phyloP scores from a whole-genome alignment of 92 coral and sea anemone genomes.

The Chrysogorgia sp. region DNA sequence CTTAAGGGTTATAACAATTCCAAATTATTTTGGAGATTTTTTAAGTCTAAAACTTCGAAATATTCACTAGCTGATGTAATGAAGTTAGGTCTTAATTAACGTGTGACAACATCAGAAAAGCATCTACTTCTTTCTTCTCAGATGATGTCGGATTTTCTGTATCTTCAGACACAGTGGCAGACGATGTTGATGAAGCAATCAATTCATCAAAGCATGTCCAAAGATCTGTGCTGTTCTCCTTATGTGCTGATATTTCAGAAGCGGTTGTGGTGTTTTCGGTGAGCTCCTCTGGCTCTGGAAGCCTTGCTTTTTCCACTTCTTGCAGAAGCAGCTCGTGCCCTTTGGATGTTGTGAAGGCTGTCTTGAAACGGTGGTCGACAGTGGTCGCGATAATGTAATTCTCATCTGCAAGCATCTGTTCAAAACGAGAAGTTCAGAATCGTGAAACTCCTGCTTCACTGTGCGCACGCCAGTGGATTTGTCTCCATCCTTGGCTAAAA shows the following conservation, averaged over 20 bases:
- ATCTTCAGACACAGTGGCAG: slow-evolving; percentile 2
- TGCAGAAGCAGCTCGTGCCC: slow-evolving; percentile 25
- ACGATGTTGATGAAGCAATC: slow-evolving; percentile 10
- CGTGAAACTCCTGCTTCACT: slow-evolving; percentile 15
- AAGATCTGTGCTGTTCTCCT: background rate
- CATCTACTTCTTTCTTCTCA: slow-evolving; percentile 19
- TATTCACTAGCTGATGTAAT: too few species aligned
- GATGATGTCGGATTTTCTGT: slow-evolving; percentile 20
- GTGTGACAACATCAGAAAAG: slow-evolving; percentile 17
- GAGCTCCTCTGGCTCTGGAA: slow-evolving; percentile 18
- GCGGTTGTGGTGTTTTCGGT: slow-evolving; percentile 9
- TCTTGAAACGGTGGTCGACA: slow-evolving; percentile 23
- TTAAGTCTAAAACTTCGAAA: too few species aligned
- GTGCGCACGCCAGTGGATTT: too few species aligned
- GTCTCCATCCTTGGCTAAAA: too few species aligned
- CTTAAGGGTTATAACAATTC: too few species aligned
- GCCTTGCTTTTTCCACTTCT: slow-evolving; percentile 11
- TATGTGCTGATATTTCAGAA: slow-evolving; percentile 3
- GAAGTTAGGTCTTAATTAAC: too few species aligned
- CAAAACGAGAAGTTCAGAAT: slow-evolving; percentile 14
- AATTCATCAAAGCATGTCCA: slow-evolving; percentile 1
- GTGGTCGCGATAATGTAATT: slow-evolving; percentile 1
- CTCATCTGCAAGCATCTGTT: background rate
- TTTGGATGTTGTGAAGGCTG: slow-evolving; percentile 14
- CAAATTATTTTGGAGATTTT: too few species aligned